Evolutionary conservation across 2,113 vertebrate species (phyloP).

Genomic region (Colistium nudipinnis): DNA sequence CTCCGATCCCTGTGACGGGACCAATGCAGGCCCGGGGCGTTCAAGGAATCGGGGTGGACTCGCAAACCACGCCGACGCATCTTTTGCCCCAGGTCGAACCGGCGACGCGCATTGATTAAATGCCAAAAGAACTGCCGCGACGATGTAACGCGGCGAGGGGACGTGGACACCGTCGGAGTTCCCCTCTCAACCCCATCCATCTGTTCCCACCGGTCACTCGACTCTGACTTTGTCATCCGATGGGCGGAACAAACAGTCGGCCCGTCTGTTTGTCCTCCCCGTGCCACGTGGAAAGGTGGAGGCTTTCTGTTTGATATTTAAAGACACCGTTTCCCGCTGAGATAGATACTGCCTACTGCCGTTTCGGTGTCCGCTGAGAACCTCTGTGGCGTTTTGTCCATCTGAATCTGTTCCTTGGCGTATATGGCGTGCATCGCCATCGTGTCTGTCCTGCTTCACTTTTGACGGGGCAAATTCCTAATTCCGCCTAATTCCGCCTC

Average conservation of each 20-base stretch:
- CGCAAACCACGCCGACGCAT: constrained; percentile 9
- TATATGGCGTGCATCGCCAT: no score
- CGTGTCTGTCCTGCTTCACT: no score
- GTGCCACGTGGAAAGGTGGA: constrained; percentile 38
- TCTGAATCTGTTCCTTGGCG: no score
- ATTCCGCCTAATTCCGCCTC: no score
- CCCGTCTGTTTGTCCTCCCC: constrained; percentile 54
- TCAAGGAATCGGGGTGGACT: constrained; percentile 32
- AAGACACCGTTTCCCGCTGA: background rate
- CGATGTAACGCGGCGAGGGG: constrained; percentile 23
- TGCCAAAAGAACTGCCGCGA: constrained; percentile 22
- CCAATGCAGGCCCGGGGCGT: constrained; percentile 49
- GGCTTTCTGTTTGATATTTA: constrained; percentile 31
- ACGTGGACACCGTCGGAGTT: constrained; percentile 46
- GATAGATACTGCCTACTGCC: no score
- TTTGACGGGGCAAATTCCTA: no score
- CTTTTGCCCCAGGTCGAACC: constrained; percentile 10
- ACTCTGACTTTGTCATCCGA: constrained; percentile 67
- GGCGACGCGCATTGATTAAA: constrained; percentile 50
- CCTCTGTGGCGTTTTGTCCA: no score
- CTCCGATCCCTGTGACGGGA: constrained; percentile 64
- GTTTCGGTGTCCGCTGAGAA: no score
- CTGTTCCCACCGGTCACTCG: constrained; percentile 74
- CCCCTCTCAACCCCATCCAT: constrained; percentile 72
- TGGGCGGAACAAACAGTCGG: constrained; percentile 53